Percentiles rank a stretch among this genome's conserved stretches.
phyloP scores from a whole-genome alignment of 2,797 vertebrate species.

The Loris lydekkerianus region DNA sequence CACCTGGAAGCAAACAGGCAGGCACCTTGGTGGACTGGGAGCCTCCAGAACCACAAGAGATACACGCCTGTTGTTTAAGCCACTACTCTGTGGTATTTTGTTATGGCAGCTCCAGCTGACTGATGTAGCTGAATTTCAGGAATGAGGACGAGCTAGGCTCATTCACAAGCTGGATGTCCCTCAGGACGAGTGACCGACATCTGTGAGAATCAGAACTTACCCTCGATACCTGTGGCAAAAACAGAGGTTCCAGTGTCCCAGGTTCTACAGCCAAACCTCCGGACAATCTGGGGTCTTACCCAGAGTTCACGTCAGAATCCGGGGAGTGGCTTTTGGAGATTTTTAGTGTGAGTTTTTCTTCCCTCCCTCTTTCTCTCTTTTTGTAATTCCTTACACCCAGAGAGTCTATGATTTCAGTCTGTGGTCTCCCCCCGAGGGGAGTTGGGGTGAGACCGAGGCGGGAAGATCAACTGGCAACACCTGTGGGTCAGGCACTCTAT shows the following conservation, averaged over 20 bases:
- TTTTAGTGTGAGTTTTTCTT: background rate
- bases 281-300: too few relatives aligned
- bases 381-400: background rate
- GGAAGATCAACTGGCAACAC: fast-evolving
- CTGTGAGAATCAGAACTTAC: background rate
- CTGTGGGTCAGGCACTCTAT: fast-evolving
- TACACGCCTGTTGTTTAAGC: background rate
- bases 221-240: background rate
- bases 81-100: background rate
- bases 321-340: background rate
- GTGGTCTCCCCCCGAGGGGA: background rate
- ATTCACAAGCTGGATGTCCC: background rate
- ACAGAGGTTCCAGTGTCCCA: background rate
- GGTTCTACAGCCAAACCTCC: background rate
- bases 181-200: background rate
- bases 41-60: background rate
- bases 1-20: background rate
- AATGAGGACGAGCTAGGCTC: background rate
- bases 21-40: background rate
- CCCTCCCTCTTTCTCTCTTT: background rate
- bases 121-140: background rate
- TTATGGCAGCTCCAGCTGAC: too few relatives aligned
- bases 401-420: background rate
- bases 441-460: background rate
- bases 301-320: background rate